Evolutionary conservation across 2,888 invertebrate genomes (phyloP), one percentile per base, ranked within the genome.

Genomic region (Carcina quercana): DNA sequence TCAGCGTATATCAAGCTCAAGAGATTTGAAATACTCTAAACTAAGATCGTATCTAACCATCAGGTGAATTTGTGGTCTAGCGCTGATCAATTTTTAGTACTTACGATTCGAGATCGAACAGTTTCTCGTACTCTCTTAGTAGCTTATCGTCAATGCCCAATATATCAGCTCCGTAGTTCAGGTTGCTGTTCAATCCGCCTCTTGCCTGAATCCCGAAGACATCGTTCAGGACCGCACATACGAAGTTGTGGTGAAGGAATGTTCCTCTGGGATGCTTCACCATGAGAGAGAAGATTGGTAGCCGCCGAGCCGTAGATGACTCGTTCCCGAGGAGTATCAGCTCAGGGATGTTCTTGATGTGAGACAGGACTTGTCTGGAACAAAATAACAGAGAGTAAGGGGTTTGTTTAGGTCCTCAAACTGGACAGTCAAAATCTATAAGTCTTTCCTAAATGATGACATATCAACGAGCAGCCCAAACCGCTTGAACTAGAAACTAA

Each of bases 151-250:
- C 91, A 39, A 96, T 95, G 7, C 95, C 95, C 34, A 96, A 80
- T 11, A 95, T 79, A 69, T 93, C 92, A 67, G 94, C 91, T 2
- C 93, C 94, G 59, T 96, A 95, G 32, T 92, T 91, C 31, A 93
- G 89, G 27, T 94, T 93, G 68, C 95, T 95, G 10, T 91, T 90
- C 51, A 92, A 87, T 0, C 93, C 93, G 0, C 92, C 91, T 39
- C 93, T 84, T 0, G 91, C 92, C 72, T 96, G 96, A 32, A 97
- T 94, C 0, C 96, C 96, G 64, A 95, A 96, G 14, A 97, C 89
- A 58, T 97, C 96, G 59, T 96, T 96, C 25, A 97, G 85, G 12
- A 96, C 87, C 6, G 94, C 91, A 47, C 92, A 91, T 6, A 96
- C 90, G 76, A 92, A 90, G 73, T 95, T 95, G 69, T 96, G 94